Evolutionary conservation across 2,113 vertebrate species (phyloP).

Genomic region (Nannospalax galili): DNA sequence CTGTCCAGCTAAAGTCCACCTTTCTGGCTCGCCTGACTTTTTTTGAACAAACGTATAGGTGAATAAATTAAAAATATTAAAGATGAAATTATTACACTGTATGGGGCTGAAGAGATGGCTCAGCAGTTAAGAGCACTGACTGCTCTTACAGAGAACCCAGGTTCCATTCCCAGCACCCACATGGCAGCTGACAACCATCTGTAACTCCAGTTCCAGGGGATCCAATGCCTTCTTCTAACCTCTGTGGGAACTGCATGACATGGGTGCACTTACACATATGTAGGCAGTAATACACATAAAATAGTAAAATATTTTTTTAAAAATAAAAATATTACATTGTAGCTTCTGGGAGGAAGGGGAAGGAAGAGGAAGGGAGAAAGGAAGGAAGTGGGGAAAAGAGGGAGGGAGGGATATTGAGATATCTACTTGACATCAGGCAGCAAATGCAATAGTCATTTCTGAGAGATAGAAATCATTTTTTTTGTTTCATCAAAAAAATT

Average conservation of each 20-base stretch:
- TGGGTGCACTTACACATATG: too few species aligned
- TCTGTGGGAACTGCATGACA: too few species aligned
- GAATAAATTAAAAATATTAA: slow-evolving; percentile 46
- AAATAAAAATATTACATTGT: background rate
- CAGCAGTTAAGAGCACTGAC: too few species aligned
- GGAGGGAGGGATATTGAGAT: background rate
- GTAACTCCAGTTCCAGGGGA: too few species aligned
- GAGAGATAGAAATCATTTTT: background rate
- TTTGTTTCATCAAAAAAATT: background rate
- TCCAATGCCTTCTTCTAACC: too few species aligned
- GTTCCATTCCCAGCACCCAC: too few species aligned
- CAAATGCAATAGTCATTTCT: background rate
- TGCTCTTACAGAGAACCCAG: too few species aligned
- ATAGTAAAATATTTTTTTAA: slow-evolving; percentile 36
- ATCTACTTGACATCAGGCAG: background rate
- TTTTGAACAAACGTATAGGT: slow-evolving; percentile 27
- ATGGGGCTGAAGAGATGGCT: too few species aligned
- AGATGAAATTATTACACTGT: slow-evolving; percentile 1
- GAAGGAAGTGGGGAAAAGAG: background rate
- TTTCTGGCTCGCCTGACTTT: slow-evolving; percentile 24
- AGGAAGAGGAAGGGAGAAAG: background rate
- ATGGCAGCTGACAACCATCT: too few species aligned
- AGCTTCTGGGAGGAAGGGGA: background rate
- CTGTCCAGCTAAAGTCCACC: background rate
- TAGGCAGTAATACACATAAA: too few species aligned